A percentile compares a stretch with the other conserved stretches of the same genome.
phyloP scores from a whole-genome alignment of 2,113 vertebrate species.

The Rhinogobius similis region DNA sequence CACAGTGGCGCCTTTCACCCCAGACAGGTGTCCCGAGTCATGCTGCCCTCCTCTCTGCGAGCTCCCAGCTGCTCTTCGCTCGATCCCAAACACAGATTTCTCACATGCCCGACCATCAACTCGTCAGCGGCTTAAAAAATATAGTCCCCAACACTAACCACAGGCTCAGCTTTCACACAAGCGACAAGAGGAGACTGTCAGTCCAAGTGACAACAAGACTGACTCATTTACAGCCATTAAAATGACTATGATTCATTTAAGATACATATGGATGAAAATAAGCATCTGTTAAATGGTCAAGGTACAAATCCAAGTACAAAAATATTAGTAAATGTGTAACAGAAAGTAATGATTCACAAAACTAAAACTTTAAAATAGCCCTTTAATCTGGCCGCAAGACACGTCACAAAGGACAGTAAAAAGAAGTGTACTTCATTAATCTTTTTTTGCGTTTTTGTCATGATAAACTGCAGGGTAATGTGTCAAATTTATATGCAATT shows the following conservation, averaged over 20 bases:
- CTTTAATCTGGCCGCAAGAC: neutral
- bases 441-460: neutral
- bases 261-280: neutral
- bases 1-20: slow-evolving; percentile 78
- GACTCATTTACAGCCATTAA: neutral
- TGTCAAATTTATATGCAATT: neutral
- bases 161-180: slow-evolving; percentile 4
- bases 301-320: neutral
- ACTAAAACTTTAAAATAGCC: too few species aligned
- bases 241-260: neutral
- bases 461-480: neutral
- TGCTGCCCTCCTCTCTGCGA: slow-evolving; percentile 26
- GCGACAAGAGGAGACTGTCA: neutral
- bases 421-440: neutral
- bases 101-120: slow-evolving; percentile 62
- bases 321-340: neutral
- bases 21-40: slow-evolving; percentile 73
- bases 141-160: slow-evolving; percentile 10
- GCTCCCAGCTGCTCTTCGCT: slow-evolving; percentile 73
- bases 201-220: neutral
- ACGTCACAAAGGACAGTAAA: neutral
- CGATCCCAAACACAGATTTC: slow-evolving; percentile 63
- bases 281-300: neutral
- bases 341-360: too few species aligned
- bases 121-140: slow-evolving; percentile 27